Percentiles rank a stretch among this genome's conserved stretches.
These are phyloP conservation scores for Perizoma affinitatum DNA, from an alignment of 2,888 invertebrate species.

Conservation along the genomic window DNA sequence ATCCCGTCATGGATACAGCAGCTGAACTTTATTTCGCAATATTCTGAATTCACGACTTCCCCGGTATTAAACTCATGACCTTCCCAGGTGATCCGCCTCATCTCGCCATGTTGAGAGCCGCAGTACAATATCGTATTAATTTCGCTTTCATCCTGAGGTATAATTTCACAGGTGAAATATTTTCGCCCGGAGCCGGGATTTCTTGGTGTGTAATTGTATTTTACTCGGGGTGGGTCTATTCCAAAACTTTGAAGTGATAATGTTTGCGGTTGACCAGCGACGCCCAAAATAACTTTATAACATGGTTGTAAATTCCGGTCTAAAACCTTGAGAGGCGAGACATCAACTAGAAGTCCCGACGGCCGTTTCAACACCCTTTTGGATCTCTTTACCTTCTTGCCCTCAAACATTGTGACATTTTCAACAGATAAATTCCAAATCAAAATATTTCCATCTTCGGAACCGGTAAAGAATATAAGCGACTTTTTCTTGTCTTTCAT, in stretches of 20 bases:
- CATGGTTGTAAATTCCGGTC: slow-evolving; percentile 86
- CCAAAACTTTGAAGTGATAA: slow-evolving; percentile 73
- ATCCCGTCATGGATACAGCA: slow-evolving; percentile 89
- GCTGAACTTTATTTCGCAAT: slow-evolving; percentile 67
- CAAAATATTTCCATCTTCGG: slow-evolving; percentile 87
- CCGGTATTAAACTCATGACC: slow-evolving; percentile 87
- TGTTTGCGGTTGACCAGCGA: slow-evolving; percentile 68
- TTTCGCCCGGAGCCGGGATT: slow-evolving; percentile 66
- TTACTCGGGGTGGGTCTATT: slow-evolving; percentile 60
- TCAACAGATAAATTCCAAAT: slow-evolving; percentile 89
- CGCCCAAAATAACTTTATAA: slow-evolving; percentile 81
- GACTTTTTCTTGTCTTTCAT: slow-evolving; percentile 61
- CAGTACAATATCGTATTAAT: slow-evolving; percentile 62
- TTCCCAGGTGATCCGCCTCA: slow-evolving; percentile 84
- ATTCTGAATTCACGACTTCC: slow-evolving; percentile 85
- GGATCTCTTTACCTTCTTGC: slow-evolving; percentile 68
- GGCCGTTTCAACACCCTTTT: slow-evolving; percentile 81
- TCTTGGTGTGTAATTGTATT: slow-evolving; percentile 61
- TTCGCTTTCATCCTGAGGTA: slow-evolving; percentile 58
- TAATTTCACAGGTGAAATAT: slow-evolving; percentile 66
- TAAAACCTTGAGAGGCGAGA: slow-evolving; percentile 84
- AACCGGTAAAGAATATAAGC: slow-evolving; percentile 86
- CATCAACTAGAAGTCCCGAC: slow-evolving; percentile 82
- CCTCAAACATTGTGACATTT: slow-evolving; percentile 59
- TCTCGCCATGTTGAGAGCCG: slow-evolving; percentile 74